Evolutionary conservation across 2,113 vertebrate species (phyloP).

Genomic region (Anser cygnoides): DNA sequence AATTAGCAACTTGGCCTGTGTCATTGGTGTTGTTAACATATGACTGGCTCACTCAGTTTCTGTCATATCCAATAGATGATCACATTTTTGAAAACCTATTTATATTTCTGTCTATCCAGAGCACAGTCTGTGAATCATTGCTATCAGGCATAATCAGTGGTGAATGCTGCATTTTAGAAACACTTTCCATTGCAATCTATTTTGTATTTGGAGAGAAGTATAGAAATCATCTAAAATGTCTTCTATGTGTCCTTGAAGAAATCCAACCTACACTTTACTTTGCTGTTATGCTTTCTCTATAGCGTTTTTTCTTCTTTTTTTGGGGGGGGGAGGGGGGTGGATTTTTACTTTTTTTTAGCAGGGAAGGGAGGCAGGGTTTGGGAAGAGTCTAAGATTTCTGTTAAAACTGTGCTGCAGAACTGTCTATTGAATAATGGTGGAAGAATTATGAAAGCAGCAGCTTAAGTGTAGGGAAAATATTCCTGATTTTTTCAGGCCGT

Average conservation of each 20-base stretch:
- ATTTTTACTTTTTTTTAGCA: not conserved
- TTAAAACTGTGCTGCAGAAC: not conserved
- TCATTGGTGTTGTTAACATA: not conserved
- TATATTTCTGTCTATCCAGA: not conserved
- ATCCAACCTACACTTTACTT: not conserved
- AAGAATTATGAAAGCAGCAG: not conserved
- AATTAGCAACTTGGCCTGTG: conserved; percentile 46
- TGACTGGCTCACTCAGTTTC: not conserved
- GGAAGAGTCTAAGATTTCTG: not conserved
- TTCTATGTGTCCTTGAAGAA: not conserved
- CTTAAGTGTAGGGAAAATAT: not conserved
- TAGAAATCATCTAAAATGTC: not conserved
- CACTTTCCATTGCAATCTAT: not conserved
- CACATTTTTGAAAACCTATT: not conserved
- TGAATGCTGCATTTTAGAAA: not conserved
- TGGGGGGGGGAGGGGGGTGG: too few species aligned
- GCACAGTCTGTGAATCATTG: not conserved
- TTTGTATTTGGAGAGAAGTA: not conserved
- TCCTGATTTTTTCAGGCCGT: not conserved
- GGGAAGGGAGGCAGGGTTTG: too few species aligned
- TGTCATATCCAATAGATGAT: not conserved
- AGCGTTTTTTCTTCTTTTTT: not conserved
- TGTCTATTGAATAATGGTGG: not conserved
- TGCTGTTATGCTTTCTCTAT: not conserved
- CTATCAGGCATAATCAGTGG: not conserved